These are phyloP conservation scores for Pseudorhombus dupliciocellatus DNA, from an alignment of 2,113 vertebrate genomes.

Conservation along the genomic window DNA sequence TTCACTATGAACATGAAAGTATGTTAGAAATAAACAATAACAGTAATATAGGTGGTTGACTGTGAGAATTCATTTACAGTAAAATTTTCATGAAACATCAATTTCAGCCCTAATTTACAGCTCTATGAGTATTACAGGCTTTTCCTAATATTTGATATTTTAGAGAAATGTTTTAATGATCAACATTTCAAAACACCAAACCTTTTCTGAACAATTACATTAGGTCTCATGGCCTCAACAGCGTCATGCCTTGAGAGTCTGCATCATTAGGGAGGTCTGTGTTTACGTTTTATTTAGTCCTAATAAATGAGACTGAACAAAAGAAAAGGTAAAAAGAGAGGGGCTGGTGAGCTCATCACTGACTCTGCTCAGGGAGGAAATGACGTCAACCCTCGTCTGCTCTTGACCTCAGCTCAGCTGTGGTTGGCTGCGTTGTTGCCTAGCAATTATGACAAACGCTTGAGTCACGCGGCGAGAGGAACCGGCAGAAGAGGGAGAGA, in stretches of 20 bases:
- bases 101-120: neutral
- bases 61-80: constrained; percentile 1
- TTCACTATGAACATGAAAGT: neutral
- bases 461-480: constrained; percentile 63
- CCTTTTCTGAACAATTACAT: neutral
- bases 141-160: neutral
- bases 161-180: neutral
- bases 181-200: neutral
- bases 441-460: constrained; percentile 72
- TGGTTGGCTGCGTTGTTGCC: constrained; percentile 72
- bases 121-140: neutral
- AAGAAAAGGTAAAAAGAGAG: constrained; percentile 17
- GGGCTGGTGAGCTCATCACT: constrained; percentile 51
- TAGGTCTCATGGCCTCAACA: neutral
- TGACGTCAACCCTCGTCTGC: constrained; percentile 67
- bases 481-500: constrained; percentile 22
- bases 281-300: neutral
- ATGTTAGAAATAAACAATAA: neutral
- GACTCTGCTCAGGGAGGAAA: constrained; percentile 73
- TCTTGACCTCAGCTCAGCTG: constrained; percentile 55
- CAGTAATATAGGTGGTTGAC: neutral
- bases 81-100: constrained; percentile 11
- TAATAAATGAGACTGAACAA: constrained; percentile 6
- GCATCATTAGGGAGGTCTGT: neutral
- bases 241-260: too few species aligned